Evolutionary conservation across 2,888 invertebrate genomes (phyloP), one percentile per base, ranked within the genome.

Genomic region (Lasius fuliginosus): DNA sequence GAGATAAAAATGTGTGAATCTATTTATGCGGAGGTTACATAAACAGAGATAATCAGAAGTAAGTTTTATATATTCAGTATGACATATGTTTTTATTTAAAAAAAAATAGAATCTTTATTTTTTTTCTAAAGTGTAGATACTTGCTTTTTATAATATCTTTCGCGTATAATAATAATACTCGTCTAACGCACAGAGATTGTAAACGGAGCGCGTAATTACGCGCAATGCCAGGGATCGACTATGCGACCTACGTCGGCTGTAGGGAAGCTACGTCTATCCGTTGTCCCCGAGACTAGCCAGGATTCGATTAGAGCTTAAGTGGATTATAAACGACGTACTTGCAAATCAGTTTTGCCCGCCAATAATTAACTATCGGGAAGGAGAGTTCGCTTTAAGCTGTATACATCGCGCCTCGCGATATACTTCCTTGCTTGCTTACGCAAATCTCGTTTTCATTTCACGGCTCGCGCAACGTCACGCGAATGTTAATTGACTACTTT

Each of bases 271-370:
- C 85, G 88, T 87, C 87, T 87, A 88, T 85, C 87, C 84, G 82
- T 90, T 85, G 86, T 88, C 84, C 73, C 67, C 82, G 88, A 84
- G 68, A 75, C 77, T 84, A 77, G 87, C 88, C 87, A 83, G 87
- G 84, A 90, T 90, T 90, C 90, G 90, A 90, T 90, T 88, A 90
- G 86, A 85, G 84, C 87, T 85, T 89, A 89, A 90, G 90, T 90
- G 90, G 90, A 90, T 90, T 90, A 90, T 90, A 90, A 90, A 90
- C 88, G 90, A 87, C 90, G 90, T 88, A 90, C 90, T 90, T 90
- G 90, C 90, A 90, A 90, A 90, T 90, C 90, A 90, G 90, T 88
- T 89, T 83, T 89, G 86, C 86, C 88, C 87, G 84, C 79, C 90
- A 86, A 90, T 90, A 90, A 90, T 90, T 90, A 90, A 90, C 90